phyloP scores from a whole-genome alignment of 1,140 invertebrate genomes.

The Holotrichia oblita region DNA sequence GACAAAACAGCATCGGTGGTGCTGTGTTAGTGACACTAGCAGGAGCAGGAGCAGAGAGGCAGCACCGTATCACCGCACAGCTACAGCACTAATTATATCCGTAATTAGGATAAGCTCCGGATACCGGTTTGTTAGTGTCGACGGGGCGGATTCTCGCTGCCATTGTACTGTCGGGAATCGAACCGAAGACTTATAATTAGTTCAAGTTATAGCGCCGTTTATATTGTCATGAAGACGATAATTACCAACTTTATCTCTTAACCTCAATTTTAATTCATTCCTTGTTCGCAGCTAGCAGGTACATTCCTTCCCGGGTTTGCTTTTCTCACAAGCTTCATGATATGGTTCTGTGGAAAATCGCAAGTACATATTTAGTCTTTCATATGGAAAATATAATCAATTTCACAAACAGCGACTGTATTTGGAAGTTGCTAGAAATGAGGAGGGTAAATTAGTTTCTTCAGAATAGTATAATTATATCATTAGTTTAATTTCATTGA shows the following conservation, averaged over 20 bases:
- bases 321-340: not conserved
- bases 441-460: no score
- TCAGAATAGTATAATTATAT: no score
- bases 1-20: constrained; percentile 39
- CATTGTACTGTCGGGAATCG: constrained; percentile 42
- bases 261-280: constrained; percentile 43
- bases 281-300: constrained; percentile 26
- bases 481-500: no score
- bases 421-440: no score
- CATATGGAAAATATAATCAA: no score
- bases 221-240: constrained; percentile 51
- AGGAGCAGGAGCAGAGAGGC: not conserved
- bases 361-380: no score
- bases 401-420: no score
- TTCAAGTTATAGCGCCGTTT: constrained; percentile 49
- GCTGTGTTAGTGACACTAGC: constrained; percentile 7
- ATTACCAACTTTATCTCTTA: constrained; percentile 50
- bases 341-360: no score
- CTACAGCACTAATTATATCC: constrained; percentile 50
- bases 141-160: constrained; percentile 25
- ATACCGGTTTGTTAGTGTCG: constrained; percentile 47
- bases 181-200: constrained; percentile 49
- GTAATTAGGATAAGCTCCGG: constrained; percentile 52
- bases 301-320: not conserved
- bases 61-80: constrained; percentile 4